Conservation (phyloP, 2,797 vertebrate genomes). For the Sparidentex hasta region DNA sequence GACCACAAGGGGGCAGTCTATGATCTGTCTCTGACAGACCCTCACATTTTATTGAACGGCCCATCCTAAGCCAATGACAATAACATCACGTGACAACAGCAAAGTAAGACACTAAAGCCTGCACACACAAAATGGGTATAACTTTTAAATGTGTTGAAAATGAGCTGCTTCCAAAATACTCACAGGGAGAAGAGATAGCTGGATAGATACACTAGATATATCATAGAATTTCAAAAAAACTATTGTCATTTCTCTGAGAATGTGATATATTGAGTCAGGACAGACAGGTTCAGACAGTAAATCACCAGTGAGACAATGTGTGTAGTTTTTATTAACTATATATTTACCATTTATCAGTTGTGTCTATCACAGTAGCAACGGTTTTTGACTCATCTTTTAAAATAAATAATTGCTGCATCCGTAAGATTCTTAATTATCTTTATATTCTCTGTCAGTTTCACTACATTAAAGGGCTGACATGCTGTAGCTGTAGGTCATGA, state of each 20-base stretch:
- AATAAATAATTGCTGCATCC: background rate
- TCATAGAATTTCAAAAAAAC: background rate
- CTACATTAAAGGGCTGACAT: background rate
- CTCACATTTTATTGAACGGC: background rate
- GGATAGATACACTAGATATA: background rate
- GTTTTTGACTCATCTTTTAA: background rate
- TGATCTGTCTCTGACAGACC: background rate
- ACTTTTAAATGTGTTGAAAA: background rate
- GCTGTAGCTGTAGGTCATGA: background rate
- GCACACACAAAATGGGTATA: background rate
- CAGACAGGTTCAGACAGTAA: background rate
- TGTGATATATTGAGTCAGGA: background rate
- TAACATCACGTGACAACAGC: background rate
- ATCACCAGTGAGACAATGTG: background rate
- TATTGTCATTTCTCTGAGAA: no score
- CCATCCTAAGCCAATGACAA: background rate
- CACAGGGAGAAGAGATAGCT: background rate
- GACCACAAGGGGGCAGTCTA: slow-evolving; percentile 58
- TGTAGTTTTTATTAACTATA: background rate
- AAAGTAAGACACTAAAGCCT: background rate
- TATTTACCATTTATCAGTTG: no score
- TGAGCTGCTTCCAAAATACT: background rate
- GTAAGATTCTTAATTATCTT: background rate
- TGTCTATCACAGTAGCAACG: background rate
- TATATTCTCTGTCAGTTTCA: background rate